Evolutionary conservation across 2,888 invertebrate species (phyloP).

Genomic region (Sphinx pinastri): DNA sequence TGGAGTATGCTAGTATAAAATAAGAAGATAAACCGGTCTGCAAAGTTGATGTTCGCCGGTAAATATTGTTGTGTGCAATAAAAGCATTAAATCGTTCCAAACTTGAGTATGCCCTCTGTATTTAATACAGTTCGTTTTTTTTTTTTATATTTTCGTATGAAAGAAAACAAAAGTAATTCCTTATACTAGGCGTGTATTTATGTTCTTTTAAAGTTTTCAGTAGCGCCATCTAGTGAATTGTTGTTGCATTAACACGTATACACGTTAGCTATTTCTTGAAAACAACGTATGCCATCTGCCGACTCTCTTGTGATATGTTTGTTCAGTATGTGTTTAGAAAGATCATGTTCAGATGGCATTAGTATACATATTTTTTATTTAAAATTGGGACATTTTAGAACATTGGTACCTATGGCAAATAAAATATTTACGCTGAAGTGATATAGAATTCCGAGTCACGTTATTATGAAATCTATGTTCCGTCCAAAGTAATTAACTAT

Average conservation of each 20-base stretch:
- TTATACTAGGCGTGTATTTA: not conserved
- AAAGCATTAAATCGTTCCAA: too few relatives aligned
- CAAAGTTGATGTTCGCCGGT: not conserved
- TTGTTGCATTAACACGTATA: not conserved
- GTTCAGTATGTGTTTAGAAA: not conserved
- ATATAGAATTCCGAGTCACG: too few relatives aligned
- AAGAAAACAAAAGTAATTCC: not conserved
- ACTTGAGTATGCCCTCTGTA: too few relatives aligned
- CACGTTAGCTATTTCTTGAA: not conserved
- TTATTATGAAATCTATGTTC: too few relatives aligned
- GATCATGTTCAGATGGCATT: constrained; percentile 4
- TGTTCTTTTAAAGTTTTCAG: not conserved
- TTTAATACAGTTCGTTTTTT: too few relatives aligned
- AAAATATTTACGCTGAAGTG: too few relatives aligned
- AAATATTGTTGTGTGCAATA: not conserved
- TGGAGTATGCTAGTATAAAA: not conserved
- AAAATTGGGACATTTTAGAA: not conserved
- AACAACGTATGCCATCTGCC: not conserved
- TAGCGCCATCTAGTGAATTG: constrained; percentile 1
- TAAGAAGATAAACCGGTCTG: not conserved
- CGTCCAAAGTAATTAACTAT: too few relatives aligned
- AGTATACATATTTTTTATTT: not conserved
- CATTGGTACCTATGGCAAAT: not conserved
- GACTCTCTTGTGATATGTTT: not conserved
- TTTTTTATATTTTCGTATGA: too few relatives aligned